Evolutionary conservation across 1,140 invertebrate genomes (phyloP).

Genomic region (Arion vulgaris): DNA sequence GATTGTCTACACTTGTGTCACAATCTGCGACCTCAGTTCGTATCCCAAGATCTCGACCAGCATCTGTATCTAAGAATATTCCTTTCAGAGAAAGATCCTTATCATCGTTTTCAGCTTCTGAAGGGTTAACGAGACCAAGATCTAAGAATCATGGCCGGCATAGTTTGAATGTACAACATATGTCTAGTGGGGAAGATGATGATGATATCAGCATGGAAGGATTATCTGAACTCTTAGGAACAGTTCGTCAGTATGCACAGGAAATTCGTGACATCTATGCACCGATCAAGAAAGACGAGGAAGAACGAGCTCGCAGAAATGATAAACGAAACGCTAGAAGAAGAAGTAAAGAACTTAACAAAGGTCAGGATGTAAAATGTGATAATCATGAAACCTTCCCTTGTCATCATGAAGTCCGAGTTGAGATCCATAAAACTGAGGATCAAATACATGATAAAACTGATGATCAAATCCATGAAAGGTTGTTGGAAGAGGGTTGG

Average conservation of each 20-base stretch:
- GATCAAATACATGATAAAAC: background rate
- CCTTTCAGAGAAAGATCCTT: background rate
- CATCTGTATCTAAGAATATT: background rate
- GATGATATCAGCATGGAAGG: conserved; percentile 25
- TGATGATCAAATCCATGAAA: background rate
- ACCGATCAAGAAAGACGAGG: conserved; percentile 31
- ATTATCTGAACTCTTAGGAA: conserved; percentile 26
- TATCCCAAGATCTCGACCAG: background rate
- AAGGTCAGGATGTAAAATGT: background rate
- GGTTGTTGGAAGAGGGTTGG: background rate
- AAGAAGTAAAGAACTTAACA: conserved; percentile 13
- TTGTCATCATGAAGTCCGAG: conserved; percentile 29
- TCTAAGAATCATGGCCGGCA: background rate
- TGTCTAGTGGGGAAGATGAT: conserved; percentile 15
- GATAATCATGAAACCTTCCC: background rate
- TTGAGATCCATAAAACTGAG: conserved; percentile 27
- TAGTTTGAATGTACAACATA: background rate
- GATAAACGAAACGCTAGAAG: background rate
- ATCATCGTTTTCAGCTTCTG: background rate
- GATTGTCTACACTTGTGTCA: background rate
- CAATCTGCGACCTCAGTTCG: background rate
- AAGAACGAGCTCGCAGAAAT: conserved; percentile 3
- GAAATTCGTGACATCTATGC: conserved; percentile 40
- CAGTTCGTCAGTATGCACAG: conserved; percentile 33
- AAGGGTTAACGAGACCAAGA: background rate